These are phyloP conservation scores for Hippasteria phrygiana DNA, from an alignment of 53 echinoderm and acorn worm species.

Conservation along the genomic window DNA sequence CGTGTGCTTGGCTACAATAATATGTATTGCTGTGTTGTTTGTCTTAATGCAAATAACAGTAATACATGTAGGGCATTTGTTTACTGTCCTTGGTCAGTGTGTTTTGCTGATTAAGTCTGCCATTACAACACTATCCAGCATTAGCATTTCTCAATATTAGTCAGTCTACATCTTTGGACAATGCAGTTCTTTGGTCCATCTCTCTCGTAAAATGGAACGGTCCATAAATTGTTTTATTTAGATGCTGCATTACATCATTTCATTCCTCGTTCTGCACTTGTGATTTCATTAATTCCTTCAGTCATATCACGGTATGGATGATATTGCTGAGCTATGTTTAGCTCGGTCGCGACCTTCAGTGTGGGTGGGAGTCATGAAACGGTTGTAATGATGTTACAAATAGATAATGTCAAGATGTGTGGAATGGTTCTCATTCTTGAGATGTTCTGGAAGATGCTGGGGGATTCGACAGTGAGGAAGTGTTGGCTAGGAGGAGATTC, in stretches of 20 bases:
- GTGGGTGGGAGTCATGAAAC: background rate
- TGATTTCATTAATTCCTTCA: background rate
- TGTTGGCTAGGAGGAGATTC: background rate
- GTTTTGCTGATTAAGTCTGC: background rate
- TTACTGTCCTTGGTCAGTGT: background rate
- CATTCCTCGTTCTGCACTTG: background rate
- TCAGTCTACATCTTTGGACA: background rate
- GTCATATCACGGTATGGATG: background rate
- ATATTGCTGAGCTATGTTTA: background rate
- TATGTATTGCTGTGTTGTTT: too few relatives aligned
- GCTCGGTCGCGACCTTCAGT: background rate
- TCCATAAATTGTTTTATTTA: background rate
- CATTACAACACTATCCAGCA: background rate
- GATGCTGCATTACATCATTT: background rate
- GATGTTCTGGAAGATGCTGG: background rate
- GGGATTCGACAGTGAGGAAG: background rate
- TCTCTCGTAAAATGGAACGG: background rate
- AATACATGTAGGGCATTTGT: too few relatives aligned
- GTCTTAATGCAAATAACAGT: too few relatives aligned
- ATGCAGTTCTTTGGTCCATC: background rate
- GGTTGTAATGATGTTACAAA: background rate
- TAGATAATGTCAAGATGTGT: background rate
- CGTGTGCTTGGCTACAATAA: too few relatives aligned
- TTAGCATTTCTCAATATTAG: background rate
- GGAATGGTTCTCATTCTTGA: constrained; percentile 17